Base-by-base conservation (phyloP, 2,888 invertebrate genomes). In the Melipona beecheii region DNA sequence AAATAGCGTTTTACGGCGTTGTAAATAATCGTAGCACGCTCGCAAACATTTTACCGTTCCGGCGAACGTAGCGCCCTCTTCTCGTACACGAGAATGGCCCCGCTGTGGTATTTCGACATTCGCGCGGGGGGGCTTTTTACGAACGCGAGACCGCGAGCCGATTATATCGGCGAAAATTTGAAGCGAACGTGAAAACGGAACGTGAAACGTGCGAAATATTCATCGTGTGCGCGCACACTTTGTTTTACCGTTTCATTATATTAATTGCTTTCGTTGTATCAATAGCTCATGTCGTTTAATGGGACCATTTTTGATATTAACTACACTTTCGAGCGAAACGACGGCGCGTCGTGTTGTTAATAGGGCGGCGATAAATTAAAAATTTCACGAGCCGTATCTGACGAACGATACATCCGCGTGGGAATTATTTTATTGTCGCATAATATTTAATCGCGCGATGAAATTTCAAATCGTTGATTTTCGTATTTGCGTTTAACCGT, bases 21-120 rank as follows among this genome's bases (percentile, higher is more conserved):
- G 72, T 70, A 73, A 83, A 83, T 82, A 75, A 81, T 75, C 74
- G 2, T 43, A 43, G 52, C 58, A 50, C 19, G 24, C n/a, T 64
- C 19, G 64, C 24, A 15, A 72, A 82, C 52, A 11, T 81, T 81
- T 78, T 70, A 81, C 52, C 17, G 56, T 78, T 21, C 11, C 27
- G 60, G 17, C 17, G 4, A 50, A 50, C n/a, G n/a, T n/a, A 15
- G 56, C n/a, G 56, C 43, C 0, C 36, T 36, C 9, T 43, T 43
- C 43, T 43, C 43, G 43, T 11, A 43, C 43, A 9, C 43, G 43
- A 43, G 11, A 43, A 43, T 43, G 43, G 43, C 43, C 43, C 43
- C 43, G 43, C 9, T 9, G 11, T 43, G n/a, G 56, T 58, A 24
- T 58, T 58, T 24, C n/a, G 4, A 58, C 56, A 2, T 58, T 58